Evolutionary conservation across 2,797 vertebrate genomes (phyloP).

Genomic region (Eremophila alpestris): DNA sequence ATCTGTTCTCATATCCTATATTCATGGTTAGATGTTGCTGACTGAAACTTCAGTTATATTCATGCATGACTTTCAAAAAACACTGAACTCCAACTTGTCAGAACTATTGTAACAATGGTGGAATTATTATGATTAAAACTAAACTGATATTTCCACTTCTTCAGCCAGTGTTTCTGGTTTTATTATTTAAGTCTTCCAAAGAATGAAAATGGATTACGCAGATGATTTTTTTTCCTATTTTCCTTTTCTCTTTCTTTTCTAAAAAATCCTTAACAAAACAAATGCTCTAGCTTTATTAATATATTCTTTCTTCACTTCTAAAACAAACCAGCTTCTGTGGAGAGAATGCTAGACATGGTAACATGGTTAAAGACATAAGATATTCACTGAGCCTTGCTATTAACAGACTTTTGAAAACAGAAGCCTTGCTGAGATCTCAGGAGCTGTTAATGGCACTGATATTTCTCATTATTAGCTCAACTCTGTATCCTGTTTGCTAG

Average conservation of each 20-base stretch:
- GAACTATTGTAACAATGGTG: background rate
- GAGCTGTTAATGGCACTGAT: background rate
- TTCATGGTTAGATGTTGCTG: background rate
- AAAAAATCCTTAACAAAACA: background rate
- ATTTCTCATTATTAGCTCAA: background rate
- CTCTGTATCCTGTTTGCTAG: background rate
- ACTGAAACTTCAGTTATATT: background rate
- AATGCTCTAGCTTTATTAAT: background rate
- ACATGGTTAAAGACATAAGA: background rate
- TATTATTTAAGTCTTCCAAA: conserved; percentile 22
- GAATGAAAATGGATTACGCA: conserved; percentile 42
- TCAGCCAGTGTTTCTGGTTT: background rate
- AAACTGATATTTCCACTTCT: conserved; percentile 25
- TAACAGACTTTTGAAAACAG: background rate
- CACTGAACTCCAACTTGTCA: background rate
- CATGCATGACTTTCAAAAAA: background rate
- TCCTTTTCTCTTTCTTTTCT: background rate
- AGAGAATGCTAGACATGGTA: background rate
- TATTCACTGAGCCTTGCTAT: background rate
- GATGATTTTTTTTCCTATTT: background rate
- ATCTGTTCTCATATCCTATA: background rate
- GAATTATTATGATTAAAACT: conserved; percentile 12
- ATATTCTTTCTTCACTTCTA: background rate
- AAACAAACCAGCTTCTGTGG: background rate
- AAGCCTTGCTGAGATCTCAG: background rate